Conservation (phyloP, 2,888 invertebrate genomes). For the Epistrophe eligans region DNA sequence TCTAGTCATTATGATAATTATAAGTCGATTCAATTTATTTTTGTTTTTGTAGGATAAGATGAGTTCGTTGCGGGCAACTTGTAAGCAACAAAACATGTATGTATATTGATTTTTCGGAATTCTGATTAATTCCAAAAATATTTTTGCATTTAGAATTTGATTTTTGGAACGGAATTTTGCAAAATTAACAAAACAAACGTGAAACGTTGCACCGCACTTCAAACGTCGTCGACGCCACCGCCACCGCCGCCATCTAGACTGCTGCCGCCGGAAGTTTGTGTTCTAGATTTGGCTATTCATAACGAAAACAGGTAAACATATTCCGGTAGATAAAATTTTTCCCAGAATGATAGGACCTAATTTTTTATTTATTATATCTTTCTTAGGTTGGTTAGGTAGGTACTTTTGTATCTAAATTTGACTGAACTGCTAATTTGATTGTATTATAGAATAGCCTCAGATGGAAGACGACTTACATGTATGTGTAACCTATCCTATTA, state of each 20-base stretch:
- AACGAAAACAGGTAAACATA: neutral
- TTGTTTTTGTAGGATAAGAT: neutral
- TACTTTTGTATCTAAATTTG: neutral
- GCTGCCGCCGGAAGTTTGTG: conserved; percentile 41
- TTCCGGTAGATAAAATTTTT: neutral
- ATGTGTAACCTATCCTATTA: conserved; percentile 34
- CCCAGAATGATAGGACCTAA: conserved; percentile 31
- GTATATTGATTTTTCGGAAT: conserved; percentile 7
- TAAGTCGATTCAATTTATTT: conserved; percentile 33
- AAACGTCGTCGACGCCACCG: neutral
- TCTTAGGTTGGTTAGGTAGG: too few species aligned
- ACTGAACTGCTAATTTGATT: neutral
- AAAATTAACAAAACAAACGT: conserved; percentile 13
- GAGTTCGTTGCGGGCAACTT: neutral
- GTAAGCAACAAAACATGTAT: too few species aligned
- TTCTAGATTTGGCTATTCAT: neutral
- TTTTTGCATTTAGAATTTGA: neutral
- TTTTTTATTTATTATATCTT: conserved; percentile 11
- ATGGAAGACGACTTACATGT: neutral
- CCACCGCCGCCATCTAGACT: neutral
- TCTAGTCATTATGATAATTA: conserved; percentile 24
- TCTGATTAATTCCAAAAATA: neutral
- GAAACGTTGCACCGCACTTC: too few species aligned
- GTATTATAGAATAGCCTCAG: neutral
- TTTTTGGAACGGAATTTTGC: conserved; percentile 31